Evolutionary conservation across 2,113 vertebrate genomes (phyloP), one percentile per base, ranked within the genome.

Genomic region (Sakesphorus luctuosus): DNA sequence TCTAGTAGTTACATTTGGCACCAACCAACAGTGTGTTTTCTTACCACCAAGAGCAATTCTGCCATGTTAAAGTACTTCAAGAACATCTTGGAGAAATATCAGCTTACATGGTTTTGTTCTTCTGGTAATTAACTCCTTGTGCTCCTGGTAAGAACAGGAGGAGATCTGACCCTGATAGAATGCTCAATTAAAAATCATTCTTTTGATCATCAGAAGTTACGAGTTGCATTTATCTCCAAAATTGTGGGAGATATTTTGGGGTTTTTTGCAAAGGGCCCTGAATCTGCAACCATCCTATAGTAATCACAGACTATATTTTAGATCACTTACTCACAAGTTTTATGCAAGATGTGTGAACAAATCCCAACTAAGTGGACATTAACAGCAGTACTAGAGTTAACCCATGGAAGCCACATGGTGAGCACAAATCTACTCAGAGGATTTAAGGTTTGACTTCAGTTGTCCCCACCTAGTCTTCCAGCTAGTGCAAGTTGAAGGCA

Each of bases 171-270:
- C 69, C 18, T 19, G 9, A 38, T 4, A 61, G 29, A 74, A 78
- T 5, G 18, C 11, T 61, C 31, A 59, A 61, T 68, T 43, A 43
- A 75, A 67, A 74, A 65, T 18, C 31, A 20, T 62, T 2, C 0
- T n/a, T 84, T 79, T 46, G 24, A 67, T 11, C n/a, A 35, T 66
- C n/a, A 83, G 40, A 68, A 76, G 36, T 65, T 79, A 65, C 1
- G 1, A 75, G 25, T 47, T 7, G 6, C 19, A 14, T 59, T 69
- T 89, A 7, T 18, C 58, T 76, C 28, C 44, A 36, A 67, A 91
- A 77, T 7, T 0, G 0, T 38, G 29, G 16, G 36, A 59, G 38
- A 7, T 9, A 11, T 33, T 56, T 33, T 3, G 5, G 1, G 26
- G 0, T 16, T 36, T 87, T 82, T 75, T 26, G 4, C 18, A 33